Conservation (phyloP, 2,888 invertebrate genomes). For the Pycnomerus fuliginosus region DNA sequence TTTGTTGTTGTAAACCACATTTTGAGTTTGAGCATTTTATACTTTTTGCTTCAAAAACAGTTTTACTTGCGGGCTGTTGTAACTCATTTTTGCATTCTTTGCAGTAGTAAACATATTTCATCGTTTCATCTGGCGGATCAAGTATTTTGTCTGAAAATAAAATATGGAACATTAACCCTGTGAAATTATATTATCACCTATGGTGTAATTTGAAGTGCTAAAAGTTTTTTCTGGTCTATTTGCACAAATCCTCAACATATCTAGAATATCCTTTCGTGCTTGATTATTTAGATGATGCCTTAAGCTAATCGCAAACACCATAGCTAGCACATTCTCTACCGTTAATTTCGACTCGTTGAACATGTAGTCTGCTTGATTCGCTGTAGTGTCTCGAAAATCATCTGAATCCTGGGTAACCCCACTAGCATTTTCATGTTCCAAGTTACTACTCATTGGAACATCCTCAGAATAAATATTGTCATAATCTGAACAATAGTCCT, state of each 20-base stretch:
- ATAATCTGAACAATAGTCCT: too few species aligned
- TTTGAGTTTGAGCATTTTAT: background rate
- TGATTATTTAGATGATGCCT: background rate
- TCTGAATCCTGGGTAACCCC: too few species aligned
- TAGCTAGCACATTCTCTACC: background rate
- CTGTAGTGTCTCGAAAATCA: too few species aligned
- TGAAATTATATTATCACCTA: too few species aligned
- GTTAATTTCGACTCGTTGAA: too few species aligned
- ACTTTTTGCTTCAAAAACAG: background rate
- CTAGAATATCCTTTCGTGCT: background rate
- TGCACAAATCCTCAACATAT: background rate
- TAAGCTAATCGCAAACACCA: background rate
- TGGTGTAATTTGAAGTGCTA: constrained; percentile 1
- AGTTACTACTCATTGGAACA: too few species aligned
- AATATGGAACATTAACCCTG: too few species aligned
- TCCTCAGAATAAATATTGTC: too few species aligned
- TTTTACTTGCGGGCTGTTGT: background rate
- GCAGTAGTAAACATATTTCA: background rate
- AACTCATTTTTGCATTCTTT: constrained; percentile 2
- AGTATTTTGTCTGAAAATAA: too few species aligned
- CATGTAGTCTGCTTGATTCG: too few species aligned
- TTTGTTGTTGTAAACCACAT: background rate
- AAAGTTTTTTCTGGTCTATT: background rate
- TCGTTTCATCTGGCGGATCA: background rate
- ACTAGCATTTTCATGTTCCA: too few species aligned